Evolutionary conservation across 2,113 vertebrate genomes (phyloP).

Genomic region (Thamnaconus septentrionalis): DNA sequence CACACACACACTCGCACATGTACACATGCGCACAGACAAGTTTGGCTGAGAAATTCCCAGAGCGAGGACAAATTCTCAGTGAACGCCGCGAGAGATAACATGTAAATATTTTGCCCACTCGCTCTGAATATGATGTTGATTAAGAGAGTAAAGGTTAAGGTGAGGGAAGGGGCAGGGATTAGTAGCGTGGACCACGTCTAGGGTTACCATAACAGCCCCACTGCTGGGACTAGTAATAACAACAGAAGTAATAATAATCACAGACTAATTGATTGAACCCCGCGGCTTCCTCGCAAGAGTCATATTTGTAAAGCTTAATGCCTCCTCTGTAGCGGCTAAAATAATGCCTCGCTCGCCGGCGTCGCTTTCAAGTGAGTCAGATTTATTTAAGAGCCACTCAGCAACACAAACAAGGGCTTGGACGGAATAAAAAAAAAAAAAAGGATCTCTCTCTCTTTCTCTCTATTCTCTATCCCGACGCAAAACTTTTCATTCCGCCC

Average conservation of each 20-base stretch:
- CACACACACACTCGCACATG: conserved; percentile 8
- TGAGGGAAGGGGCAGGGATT: conserved; percentile 78
- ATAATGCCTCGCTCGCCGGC: conserved; percentile 48
- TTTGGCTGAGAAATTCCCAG: conserved; percentile 56
- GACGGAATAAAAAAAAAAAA: no score
- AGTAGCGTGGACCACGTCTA: conserved; percentile 68
- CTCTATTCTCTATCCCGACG: no score
- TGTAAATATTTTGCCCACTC: conserved; percentile 77
- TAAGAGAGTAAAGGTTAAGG: conserved; percentile 82
- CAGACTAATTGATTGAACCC: conserved; percentile 82
- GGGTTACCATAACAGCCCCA: conserved; percentile 80
- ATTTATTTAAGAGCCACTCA: conserved; percentile 16
- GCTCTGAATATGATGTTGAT: conserved; percentile 80
- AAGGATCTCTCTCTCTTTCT: no score
- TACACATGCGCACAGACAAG: conserved; percentile 47
- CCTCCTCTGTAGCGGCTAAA: conserved; percentile 55
- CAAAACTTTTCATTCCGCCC: not conserved
- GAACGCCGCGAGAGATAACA: conserved; percentile 66
- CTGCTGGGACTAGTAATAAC: conserved; percentile 79
- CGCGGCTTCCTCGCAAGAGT: conserved; percentile 72
- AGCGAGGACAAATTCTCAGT: conserved; percentile 60
- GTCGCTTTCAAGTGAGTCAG: conserved; percentile 27
- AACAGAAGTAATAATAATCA: conserved; percentile 83
- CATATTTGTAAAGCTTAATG: conserved; percentile 73
- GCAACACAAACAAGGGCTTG: conserved; percentile 1